Percentiles rank a stretch among this genome's conserved stretches.
These are phyloP conservation scores for Donacobius atricapilla DNA, from an alignment of 2,113 vertebrate species.

Conservation along the genomic window DNA sequence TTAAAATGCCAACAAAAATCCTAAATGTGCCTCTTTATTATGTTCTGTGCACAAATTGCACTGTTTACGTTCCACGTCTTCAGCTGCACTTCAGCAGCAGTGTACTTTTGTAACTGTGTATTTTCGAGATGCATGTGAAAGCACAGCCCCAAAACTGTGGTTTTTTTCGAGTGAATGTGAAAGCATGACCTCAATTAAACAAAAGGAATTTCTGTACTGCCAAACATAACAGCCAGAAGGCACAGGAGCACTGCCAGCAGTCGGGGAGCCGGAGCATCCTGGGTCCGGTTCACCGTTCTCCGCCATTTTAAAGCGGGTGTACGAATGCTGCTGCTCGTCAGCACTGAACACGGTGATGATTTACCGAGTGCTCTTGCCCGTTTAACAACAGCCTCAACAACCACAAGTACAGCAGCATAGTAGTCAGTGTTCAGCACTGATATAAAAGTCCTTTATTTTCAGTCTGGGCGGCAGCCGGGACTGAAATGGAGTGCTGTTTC, in stretches of 20 bases:
- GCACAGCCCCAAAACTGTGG: not conserved
- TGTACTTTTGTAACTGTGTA: fast-evolving
- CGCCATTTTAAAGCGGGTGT: not conserved
- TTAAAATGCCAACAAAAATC: not conserved
- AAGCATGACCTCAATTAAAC: not conserved
- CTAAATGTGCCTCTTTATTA: not conserved
- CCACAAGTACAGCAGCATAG: fast-evolving
- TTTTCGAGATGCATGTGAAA: not conserved
- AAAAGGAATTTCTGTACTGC: not conserved
- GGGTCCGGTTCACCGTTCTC: not conserved
- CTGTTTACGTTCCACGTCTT: not conserved
- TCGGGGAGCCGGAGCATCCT: fast-evolving
- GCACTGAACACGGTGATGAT: fast-evolving
- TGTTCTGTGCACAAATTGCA: not conserved
- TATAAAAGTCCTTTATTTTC: fast-evolving
- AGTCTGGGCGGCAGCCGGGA: fast-evolving
- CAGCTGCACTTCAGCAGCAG: not conserved
- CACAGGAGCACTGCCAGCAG: not conserved
- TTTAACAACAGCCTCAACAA: not conserved
- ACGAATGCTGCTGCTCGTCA: fast-evolving
- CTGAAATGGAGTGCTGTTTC: not conserved
- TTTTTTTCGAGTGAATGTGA: not conserved
- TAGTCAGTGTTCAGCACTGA: fast-evolving
- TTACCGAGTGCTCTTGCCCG: not conserved
- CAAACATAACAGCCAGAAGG: fast-evolving